phyloP scores from a whole-genome alignment of 2,113 vertebrate species.

The Oncorhynchus tshawytscha region DNA sequence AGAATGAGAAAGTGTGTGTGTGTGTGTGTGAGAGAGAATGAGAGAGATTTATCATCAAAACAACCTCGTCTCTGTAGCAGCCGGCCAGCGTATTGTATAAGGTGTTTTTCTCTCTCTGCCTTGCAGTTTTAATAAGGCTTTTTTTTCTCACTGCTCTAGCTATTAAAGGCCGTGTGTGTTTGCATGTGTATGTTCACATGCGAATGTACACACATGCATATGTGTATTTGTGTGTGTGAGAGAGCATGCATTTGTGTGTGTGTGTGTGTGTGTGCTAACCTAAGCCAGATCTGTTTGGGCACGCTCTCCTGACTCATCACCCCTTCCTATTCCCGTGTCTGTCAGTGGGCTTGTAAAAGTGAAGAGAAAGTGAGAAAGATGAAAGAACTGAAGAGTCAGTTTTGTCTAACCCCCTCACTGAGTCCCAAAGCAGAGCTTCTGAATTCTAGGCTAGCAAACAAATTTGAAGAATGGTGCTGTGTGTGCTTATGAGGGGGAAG shows the following conservation, averaged over 20 bases:
- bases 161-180: background rate
- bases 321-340: background rate
- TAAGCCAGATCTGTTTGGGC: background rate
- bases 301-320: background rate
- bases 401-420: background rate
- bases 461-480: slow-evolving; percentile 2
- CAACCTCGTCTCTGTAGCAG: slow-evolving; percentile 25
- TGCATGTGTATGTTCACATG: background rate
- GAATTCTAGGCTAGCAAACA: slow-evolving; percentile 23
- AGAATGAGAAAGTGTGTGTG: slow-evolving; percentile 13
- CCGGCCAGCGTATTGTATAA: slow-evolving; percentile 18
- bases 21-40: slow-evolving; percentile 17
- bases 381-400: background rate
- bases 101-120: background rate
- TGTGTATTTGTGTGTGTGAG: background rate
- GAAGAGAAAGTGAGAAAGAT: background rate
- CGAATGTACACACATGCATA: too few species aligned
- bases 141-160: background rate
- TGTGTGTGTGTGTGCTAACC: background rate
- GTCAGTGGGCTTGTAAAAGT: too few species aligned
- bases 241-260: too few species aligned
- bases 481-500: background rate
- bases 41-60: slow-evolving; percentile 28
- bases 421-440: slow-evolving; percentile 4
- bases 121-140: background rate